These are phyloP conservation scores for Cervus canadensis DNA, from an alignment of 2,113 vertebrate genomes.

Conservation along the genomic window DNA sequence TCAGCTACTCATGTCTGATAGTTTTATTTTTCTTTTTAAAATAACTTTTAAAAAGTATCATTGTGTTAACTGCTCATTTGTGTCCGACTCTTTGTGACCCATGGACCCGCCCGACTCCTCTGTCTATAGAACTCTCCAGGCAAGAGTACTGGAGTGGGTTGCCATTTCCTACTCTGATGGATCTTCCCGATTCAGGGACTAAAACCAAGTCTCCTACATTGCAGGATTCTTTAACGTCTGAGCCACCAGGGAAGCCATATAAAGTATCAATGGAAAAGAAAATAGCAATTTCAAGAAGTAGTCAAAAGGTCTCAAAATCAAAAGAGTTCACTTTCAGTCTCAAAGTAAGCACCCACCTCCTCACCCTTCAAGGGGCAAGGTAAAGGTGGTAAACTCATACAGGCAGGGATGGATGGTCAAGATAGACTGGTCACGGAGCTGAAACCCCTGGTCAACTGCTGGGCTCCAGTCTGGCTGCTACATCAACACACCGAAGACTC, in stretches of 20 bases:
- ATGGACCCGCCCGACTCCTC: not conserved
- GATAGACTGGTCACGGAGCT: not conserved
- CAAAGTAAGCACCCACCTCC: not conserved
- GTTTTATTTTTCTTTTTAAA: not conserved
- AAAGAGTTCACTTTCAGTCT: not conserved
- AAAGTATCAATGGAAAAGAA: not conserved
- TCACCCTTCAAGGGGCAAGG: not conserved
- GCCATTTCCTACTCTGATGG: not conserved
- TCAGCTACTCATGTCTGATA: not conserved
- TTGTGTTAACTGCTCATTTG: not conserved
- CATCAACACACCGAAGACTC: not conserved
- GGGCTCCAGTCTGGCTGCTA: not conserved
- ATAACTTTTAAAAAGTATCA: not conserved
- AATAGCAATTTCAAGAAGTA: not conserved
- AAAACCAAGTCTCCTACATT: not conserved
- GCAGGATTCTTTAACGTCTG: not conserved
- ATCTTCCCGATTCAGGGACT: not conserved
- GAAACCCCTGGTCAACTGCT: not conserved
- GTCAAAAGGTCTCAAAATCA: not conserved
- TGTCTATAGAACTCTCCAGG: not conserved
- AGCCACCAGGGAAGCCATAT: not conserved
- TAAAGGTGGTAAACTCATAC: not conserved
- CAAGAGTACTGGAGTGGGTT: not conserved
- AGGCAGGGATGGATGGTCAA: not conserved
- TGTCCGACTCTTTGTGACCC: not conserved